Base-by-base conservation (phyloP, 2,888 invertebrate species). In the Petrolisthes cinctipes region DNA sequence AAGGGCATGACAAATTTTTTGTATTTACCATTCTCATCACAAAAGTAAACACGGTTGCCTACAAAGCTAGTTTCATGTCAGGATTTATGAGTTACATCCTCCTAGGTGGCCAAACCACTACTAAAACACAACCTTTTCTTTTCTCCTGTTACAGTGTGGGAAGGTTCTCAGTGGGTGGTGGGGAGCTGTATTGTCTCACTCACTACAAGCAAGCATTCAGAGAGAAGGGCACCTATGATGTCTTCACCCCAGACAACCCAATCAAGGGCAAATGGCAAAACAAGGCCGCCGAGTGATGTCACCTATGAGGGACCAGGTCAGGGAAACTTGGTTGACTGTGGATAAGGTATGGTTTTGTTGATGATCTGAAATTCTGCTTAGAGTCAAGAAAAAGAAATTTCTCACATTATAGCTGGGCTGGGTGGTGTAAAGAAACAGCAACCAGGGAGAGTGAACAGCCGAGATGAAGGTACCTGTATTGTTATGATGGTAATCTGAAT, bases 121-220 rank as follows among this genome's bases (percentile, higher is more conserved):
- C 37, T 57, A 57, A 51, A 7, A 23, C 51, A 56, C 68, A 5
- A 80, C 51, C 23, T 57, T 6, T 17, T 56, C 11, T 79, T 17
- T 14, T 82, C 4, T 86, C 85, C 91, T 89, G 91, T 92, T 92
- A 71, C 93, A 96, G 96, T 93, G 95, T 96, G 95, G 96, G 95
- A 92, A 95, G 95, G 79, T 96, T 95, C 92, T 95, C 95, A 78
- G 94, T 95, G 92, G 95, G 95, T 92, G 95, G 95, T 91, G 95
- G 95, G 78, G 94, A 95, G 88, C 93, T 96, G 81, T 96, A 95
- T 92, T 96, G 96, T 92, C 95, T 94, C 90, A 95, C 95, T 5
- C 96, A 96, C 92, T 96, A 95, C 93, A 96, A 95, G 92, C 95
- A 96, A 91, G 93, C 96, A 75, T 96, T 96, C 92, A 95, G 95